Base-by-base conservation (phyloP, 2,113 vertebrate genomes). In the Vicugna pacos region DNA sequence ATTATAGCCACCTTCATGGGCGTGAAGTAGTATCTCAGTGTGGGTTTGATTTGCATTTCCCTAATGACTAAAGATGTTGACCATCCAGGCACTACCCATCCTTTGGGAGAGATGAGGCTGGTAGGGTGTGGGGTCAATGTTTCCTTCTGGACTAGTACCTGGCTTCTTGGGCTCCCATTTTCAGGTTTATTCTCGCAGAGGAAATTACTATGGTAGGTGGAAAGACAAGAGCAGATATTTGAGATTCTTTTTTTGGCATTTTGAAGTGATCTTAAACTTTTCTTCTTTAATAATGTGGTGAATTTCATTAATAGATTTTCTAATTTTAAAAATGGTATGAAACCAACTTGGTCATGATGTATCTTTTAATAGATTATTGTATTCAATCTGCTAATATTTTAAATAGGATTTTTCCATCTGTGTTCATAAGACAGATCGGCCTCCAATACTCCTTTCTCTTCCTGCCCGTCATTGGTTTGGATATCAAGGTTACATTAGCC, bases 301-400 rank as follows among this genome's bases (percentile, higher is more conserved):
- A 73, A 83, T 62, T 58, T 50, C 32, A 80, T 32, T 70, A 80
- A 72, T 13, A 80, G 30, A 46, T 92, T 82, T 95, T 81, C 73
- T 73, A 12, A 72, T 86, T 87, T 81, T 86, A 79, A 70, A 89
- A 30, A 8, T 11, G 1, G 26, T 89, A 46, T 89, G 67, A 89
- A 93, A 76, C 60, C 77, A 89, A 83, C 8, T 84, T 89, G 84
- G 22, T 89, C 20, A 28, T n/a, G 38, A 90, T 48, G 17, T 84
- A 67, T 58, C 50, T 82, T 69, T 89, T 42, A 60, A 42, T 50
- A 89, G 60, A 58, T 75, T 35, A 35, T 22, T 64, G 14, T 65
- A 69, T 58, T 76, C 76, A 67, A 38, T 20, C 17, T 83, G 58
- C 85, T 92, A 83, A 95, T 91, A 85, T 67, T 60, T 86, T 52